phyloP scores from a whole-genome alignment of 2,888 invertebrate genomes.

The Drosophila subquinaria region DNA sequence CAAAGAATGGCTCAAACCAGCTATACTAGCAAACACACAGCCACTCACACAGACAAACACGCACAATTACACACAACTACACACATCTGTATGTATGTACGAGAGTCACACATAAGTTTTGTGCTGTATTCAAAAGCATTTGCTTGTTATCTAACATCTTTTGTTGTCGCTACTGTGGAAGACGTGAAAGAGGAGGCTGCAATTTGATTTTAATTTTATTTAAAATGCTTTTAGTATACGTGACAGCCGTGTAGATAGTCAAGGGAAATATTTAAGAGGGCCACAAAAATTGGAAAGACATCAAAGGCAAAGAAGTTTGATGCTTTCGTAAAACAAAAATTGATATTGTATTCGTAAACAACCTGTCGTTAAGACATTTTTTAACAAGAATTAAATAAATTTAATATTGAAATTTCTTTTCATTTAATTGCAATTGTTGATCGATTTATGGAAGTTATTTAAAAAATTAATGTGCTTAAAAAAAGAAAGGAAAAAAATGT shows the following conservation, averaged over 20 bases:
- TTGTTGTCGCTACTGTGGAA: background rate
- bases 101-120: slow-evolving; percentile 30
- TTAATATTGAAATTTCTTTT: slow-evolving; percentile 9
- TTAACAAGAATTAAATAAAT: background rate
- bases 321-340: slow-evolving; percentile 39
- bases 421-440: slow-evolving; percentile 1
- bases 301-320: slow-evolving; percentile 65
- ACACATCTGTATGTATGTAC: slow-evolving; percentile 1
- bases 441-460: slow-evolving; percentile 3
- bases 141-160: slow-evolving; percentile 57
- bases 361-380: background rate
- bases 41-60: slow-evolving; percentile 16
- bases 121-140: slow-evolving; percentile 63
- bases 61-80: background rate
- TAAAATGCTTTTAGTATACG: slow-evolving; percentile 77
- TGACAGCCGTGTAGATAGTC: slow-evolving; percentile 33
- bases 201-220: slow-evolving; percentile 79
- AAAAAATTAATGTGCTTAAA: background rate
- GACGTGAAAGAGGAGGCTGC: slow-evolving; percentile 31
- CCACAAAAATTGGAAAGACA: slow-evolving; percentile 35
- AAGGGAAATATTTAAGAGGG: background rate
- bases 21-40: slow-evolving; percentile 14
- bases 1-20: slow-evolving; percentile 40
- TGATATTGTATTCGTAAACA: no score
- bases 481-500: background rate